A percentile compares a stretch with the other conserved stretches of the same genome.
Conservation (phyloP, 2,797 vertebrate genomes). For the Sciurus carolinensis region DNA sequence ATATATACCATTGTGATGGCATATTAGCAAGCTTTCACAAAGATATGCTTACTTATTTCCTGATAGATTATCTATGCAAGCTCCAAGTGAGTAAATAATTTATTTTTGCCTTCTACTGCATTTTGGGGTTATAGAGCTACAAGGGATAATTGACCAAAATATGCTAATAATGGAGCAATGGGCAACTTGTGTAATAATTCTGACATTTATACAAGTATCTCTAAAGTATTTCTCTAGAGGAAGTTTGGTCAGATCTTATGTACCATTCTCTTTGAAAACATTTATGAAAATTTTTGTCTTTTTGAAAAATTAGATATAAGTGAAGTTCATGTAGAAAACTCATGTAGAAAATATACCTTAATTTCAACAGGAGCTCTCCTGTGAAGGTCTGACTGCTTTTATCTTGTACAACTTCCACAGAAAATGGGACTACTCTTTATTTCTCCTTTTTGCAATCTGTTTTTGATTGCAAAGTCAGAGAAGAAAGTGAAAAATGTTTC, state of each 20-base stretch:
- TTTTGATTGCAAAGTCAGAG: background rate
- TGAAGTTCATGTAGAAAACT: conserved; percentile 30
- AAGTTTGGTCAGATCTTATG: background rate
- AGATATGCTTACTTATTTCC: background rate
- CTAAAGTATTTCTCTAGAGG: background rate
- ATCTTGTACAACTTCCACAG: background rate
- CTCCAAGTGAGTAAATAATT: background rate
- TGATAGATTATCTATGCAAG: background rate
- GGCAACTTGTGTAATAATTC: conserved; percentile 4
- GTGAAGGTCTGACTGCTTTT: conserved; percentile 13
- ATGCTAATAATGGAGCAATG: background rate
- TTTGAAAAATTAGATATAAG: conserved; percentile 34
- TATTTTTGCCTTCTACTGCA: background rate
- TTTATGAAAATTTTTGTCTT: conserved; percentile 5
- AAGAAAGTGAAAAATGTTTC: conserved; percentile 21
- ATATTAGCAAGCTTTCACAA: conserved; percentile 33
- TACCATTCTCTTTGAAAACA: background rate
- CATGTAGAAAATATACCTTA: background rate
- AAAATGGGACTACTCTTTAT: background rate
- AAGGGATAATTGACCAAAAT: background rate
- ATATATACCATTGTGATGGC: background rate
- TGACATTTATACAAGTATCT: background rate
- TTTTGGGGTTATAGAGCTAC: background rate
- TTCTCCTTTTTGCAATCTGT: background rate
- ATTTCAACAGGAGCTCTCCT: background rate